Evolutionary conservation across 2,113 vertebrate genomes (phyloP).

Genomic region (Corythoichthys intestinalis): DNA sequence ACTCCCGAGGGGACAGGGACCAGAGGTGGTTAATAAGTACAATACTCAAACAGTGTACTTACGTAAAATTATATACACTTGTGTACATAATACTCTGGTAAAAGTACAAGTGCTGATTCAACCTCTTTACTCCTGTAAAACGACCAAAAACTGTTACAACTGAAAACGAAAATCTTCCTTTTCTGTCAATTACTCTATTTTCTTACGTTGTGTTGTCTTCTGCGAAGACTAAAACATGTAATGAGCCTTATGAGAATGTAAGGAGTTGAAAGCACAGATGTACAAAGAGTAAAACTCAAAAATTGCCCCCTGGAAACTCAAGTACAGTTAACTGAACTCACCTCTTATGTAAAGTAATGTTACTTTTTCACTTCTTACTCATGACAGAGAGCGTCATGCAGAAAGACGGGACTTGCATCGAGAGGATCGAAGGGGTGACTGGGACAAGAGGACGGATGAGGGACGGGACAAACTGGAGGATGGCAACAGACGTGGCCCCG

Average conservation of each 20-base stretch:
- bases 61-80: no score
- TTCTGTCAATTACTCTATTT: neutral
- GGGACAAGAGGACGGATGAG: conserved; percentile 51
- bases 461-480: conserved; percentile 35
- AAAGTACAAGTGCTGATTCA: neutral
- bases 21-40: conserved; percentile 12
- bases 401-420: conserved; percentile 33
- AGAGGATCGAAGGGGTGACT: conserved; percentile 58
- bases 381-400: conserved; percentile 25
- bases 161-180: neutral
- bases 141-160: neutral
- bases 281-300: no score
- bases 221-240: no score
- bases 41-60: neutral
- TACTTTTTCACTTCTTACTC: neutral
- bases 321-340: neutral
- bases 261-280: no score
- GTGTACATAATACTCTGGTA: neutral
- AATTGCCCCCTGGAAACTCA: neutral
- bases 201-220: no score
- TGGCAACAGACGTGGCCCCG: conserved; percentile 31
- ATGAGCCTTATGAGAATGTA: no score
- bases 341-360: neutral
- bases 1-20: conserved; percentile 47
- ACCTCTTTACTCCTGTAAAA: neutral